These are phyloP conservation scores for Danaus chrysippus DNA, from an alignment of 2,888 invertebrate species.

Conservation along the genomic window DNA sequence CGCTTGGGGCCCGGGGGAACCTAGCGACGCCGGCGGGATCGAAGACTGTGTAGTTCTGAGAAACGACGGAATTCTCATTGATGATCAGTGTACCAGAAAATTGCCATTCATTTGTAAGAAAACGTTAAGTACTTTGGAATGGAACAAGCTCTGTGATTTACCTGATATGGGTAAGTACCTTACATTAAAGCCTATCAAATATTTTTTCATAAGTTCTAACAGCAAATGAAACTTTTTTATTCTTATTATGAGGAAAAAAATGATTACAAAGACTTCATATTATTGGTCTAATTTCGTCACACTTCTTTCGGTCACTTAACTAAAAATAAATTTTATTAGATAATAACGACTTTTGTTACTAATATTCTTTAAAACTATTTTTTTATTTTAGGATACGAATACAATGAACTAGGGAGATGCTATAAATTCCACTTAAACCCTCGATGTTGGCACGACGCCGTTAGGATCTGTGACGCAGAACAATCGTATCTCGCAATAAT, in stretches of 20 bases:
- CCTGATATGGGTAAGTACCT: slow-evolving; percentile 45
- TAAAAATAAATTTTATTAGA: too few species aligned
- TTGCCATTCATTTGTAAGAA: slow-evolving; percentile 63
- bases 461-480: slow-evolving; percentile 50
- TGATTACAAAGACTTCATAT: too few species aligned
- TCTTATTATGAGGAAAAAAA: too few species aligned
- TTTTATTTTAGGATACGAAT: slow-evolving; percentile 45
- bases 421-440: slow-evolving; percentile 59
- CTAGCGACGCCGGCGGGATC: slow-evolving; percentile 44
- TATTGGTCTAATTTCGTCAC: too few species aligned
- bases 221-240: too few species aligned
- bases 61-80: slow-evolving; percentile 44
- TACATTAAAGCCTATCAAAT: too few species aligned
- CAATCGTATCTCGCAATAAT: slow-evolving; percentile 55
- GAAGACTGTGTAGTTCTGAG: slow-evolving; percentile 52
- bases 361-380: slow-evolving; percentile 8
- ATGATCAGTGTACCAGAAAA: slow-evolving; percentile 44
- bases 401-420: slow-evolving; percentile 46
- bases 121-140: slow-evolving; percentile 44
- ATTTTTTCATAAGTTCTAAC: too few species aligned
- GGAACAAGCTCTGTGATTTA: slow-evolving; percentile 54
- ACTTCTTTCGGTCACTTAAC: too few species aligned
- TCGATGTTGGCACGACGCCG: slow-evolving; percentile 55
- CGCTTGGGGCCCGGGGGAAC: slow-evolving; percentile 55
- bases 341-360: too few species aligned